These are phyloP conservation scores for Tribolium castaneum DNA, from an alignment of 1,140 invertebrate genomes.

Conservation along the genomic window DNA sequence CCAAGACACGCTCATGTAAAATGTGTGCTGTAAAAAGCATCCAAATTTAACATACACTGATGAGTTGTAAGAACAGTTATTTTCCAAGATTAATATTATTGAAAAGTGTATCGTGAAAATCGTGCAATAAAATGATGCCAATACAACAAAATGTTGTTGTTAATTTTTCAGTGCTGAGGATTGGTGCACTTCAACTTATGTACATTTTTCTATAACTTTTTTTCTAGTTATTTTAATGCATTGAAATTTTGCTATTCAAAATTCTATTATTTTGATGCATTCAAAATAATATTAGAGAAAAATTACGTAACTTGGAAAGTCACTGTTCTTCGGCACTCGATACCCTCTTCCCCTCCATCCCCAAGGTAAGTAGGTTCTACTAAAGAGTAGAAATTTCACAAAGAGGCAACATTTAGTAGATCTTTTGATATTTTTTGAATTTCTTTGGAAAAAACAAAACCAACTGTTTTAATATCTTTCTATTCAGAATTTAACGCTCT, in stretches of 20 bases:
- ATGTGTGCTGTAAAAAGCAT: slow-evolving; percentile 49
- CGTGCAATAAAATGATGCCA: slow-evolving; percentile 62
- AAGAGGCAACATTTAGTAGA: no score
- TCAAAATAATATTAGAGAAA: slow-evolving; percentile 59
- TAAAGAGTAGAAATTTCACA: no score
- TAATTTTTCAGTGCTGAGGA: slow-evolving; percentile 63
- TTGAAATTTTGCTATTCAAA: slow-evolving; percentile 43
- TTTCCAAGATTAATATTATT: slow-evolving; percentile 62
- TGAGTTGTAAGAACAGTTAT: slow-evolving; percentile 64
- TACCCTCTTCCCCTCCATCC: slow-evolving; percentile 61
- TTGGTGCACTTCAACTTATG: slow-evolving; percentile 64
- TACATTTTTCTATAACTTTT: slow-evolving; percentile 60
- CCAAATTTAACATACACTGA: slow-evolving; percentile 50
- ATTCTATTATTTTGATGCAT: slow-evolving; percentile 55
- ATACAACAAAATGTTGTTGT: slow-evolving; percentile 53
- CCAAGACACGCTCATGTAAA: neutral
- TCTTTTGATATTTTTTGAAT: no score
- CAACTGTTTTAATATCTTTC: no score
- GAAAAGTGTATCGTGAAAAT: slow-evolving; percentile 55
- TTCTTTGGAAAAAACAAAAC: no score
- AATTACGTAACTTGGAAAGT: slow-evolving; percentile 67
- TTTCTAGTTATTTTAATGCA: slow-evolving; percentile 56
- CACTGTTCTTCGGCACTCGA: slow-evolving; percentile 84
- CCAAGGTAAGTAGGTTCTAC: neutral
- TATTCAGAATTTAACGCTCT: no score